Conservation (phyloP, 23 tunicate species). For the Phallusia fumigata region DNA sequence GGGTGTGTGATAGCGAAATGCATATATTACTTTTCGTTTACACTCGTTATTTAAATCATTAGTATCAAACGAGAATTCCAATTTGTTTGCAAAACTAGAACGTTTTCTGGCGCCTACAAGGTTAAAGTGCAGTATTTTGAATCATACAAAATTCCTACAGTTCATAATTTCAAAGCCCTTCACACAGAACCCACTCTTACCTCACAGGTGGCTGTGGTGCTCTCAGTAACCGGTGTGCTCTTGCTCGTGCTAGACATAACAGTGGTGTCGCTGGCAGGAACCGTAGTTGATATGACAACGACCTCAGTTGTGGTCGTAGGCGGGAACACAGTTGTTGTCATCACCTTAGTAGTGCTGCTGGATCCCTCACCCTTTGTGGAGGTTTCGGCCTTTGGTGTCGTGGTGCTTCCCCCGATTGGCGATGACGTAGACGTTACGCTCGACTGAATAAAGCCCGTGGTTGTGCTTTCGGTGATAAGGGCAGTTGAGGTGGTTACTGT, state of each 20-base stretch:
- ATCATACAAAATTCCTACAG: too few relatives aligned
- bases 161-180: too few relatives aligned
- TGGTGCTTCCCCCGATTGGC: not conserved
- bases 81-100: too few relatives aligned
- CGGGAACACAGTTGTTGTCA: constrained; percentile 51
- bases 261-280: constrained; percentile 6
- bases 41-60: too few relatives aligned
- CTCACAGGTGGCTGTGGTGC: not conserved
- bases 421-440: constrained; percentile 10
- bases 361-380: not conserved
- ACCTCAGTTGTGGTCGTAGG: constrained; percentile 51
- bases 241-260: not conserved
- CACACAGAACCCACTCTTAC: not conserved
- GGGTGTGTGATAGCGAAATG: too few relatives aligned
- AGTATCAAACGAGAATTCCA: too few relatives aligned
- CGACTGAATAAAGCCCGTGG: not conserved
- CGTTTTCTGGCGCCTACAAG: too few relatives aligned
- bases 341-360: not conserved
- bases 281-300: constrained; percentile 28
- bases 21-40: too few relatives aligned
- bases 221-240: not conserved
- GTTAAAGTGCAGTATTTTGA: too few relatives aligned
- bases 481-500: constrained; percentile 19
- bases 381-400: not conserved
- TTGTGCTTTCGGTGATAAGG: not conserved